Evolutionary conservation across 2,888 invertebrate genomes (phyloP).

Genomic region (Drosophila eohydei): DNA sequence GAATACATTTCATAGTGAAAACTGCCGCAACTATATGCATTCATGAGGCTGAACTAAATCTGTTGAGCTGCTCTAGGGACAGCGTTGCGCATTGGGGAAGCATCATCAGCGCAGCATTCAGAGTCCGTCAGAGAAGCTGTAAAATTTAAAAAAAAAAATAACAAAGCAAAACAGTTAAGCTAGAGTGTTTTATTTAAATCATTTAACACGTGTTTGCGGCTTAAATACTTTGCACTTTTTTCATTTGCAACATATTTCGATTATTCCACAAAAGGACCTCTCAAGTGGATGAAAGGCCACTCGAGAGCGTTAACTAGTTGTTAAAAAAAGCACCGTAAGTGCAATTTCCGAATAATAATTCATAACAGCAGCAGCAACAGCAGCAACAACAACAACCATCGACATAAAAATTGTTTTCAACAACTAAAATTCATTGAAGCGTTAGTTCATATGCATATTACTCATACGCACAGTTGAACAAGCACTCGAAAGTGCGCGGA

Average conservation of each 20-base stretch:
- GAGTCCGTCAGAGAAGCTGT: conserved; percentile 6
- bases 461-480: conserved; percentile 64
- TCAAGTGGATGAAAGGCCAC: conserved; percentile 52
- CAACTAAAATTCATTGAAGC: conserved; percentile 58
- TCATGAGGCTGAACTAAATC: conserved; percentile 34
- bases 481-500: conserved; percentile 25
- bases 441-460: conserved; percentile 55
- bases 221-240: conserved; percentile 20
- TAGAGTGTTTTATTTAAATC: conserved; percentile 16
- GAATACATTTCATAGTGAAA: conserved; percentile 14
- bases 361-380: conserved; percentile 30
- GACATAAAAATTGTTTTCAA: conserved; percentile 54
- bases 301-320: conserved; percentile 56
- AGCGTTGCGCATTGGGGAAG: conserved; percentile 24
- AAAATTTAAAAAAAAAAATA: background rate
- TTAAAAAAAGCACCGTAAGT: conserved; percentile 48
- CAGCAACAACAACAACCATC: conserved; percentile 25
- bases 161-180: background rate
- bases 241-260: conserved; percentile 35
- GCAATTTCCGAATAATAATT: conserved; percentile 56
- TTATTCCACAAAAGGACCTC: conserved; percentile 49
- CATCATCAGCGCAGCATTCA: conserved; percentile 47
- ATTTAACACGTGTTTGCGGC: conserved; percentile 43
- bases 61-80: conserved; percentile 39
- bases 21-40: conserved; percentile 18